These are phyloP conservation scores for Dryobotodes eremita DNA, from an alignment of 2,888 invertebrate species.

Conservation along the genomic window DNA sequence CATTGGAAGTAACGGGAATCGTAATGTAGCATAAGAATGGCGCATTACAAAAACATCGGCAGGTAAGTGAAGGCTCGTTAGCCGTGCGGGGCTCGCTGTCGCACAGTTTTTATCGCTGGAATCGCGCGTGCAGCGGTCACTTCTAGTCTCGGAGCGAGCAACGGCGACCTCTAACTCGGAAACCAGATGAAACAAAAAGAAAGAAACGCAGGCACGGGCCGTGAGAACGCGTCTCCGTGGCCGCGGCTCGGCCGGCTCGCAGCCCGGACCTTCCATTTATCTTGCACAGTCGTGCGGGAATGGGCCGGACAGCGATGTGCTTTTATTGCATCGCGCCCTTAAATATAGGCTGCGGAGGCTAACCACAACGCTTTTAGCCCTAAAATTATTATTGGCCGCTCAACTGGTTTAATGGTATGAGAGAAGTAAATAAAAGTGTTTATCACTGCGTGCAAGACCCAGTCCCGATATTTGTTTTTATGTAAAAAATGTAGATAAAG, in stretches of 20 bases:
- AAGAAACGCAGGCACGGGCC: slow-evolving; percentile 88
- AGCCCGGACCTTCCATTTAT: slow-evolving; percentile 87
- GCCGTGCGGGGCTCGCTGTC: slow-evolving; percentile 76
- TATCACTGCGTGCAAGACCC: slow-evolving; percentile 17
- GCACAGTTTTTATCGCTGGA: slow-evolving; percentile 84
- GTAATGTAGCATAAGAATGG: slow-evolving; percentile 71
- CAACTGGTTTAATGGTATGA: slow-evolving; percentile 75
- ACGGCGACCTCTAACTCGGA: slow-evolving; percentile 89
- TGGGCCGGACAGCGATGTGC: slow-evolving; percentile 87
- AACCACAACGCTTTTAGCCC: slow-evolving; percentile 83
- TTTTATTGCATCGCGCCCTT: slow-evolving; percentile 89
- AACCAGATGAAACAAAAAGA: slow-evolving; percentile 88
- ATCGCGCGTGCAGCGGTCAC: slow-evolving; percentile 87
- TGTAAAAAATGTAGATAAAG: neutral
- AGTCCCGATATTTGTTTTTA: neutral
- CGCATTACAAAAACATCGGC: slow-evolving; percentile 75
- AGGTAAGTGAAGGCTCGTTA: slow-evolving; percentile 82
- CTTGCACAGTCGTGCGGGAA: slow-evolving; percentile 90
- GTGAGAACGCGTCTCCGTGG: slow-evolving; percentile 89
- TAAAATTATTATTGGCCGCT: slow-evolving; percentile 82
- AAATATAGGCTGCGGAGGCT: slow-evolving; percentile 88
- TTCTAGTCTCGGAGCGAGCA: slow-evolving; percentile 82
- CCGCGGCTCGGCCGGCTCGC: slow-evolving; percentile 79
- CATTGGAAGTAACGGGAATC: slow-evolving; percentile 72
- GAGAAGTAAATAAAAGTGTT: slow-evolving; percentile 61